Evolutionary conservation across 2,113 vertebrate genomes (phyloP).

Genomic region (Accipiter cooperii): DNA sequence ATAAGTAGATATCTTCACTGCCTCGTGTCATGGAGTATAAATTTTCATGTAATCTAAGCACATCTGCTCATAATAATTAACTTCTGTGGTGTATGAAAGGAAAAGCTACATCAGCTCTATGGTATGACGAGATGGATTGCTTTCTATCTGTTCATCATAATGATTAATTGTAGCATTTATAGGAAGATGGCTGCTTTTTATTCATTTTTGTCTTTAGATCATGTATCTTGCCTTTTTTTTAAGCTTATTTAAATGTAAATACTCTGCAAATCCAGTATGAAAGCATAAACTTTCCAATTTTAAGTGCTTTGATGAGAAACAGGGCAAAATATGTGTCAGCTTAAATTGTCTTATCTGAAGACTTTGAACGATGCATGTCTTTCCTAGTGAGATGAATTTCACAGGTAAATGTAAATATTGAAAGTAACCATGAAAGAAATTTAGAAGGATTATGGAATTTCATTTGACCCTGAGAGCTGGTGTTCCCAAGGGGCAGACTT

Average conservation of each 20-base stretch:
- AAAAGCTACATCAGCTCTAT: slow-evolving; percentile 65
- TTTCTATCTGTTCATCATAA: slow-evolving; percentile 68
- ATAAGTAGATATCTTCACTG: slow-evolving; percentile 39
- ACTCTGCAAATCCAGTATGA: not conserved
- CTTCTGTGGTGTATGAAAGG: slow-evolving; percentile 58
- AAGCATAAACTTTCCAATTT: slow-evolving; percentile 30
- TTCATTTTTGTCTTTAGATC: slow-evolving; percentile 40
- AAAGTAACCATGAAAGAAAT: slow-evolving; percentile 18
- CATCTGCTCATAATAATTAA: slow-evolving; percentile 75
- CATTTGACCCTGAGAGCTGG: slow-evolving; percentile 19
- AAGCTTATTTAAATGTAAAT: slow-evolving; percentile 58
- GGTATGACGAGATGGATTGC: slow-evolving; percentile 33
- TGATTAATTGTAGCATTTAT: slow-evolving; percentile 69
- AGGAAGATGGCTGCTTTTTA: slow-evolving; percentile 61
- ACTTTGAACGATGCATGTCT: not conserved
- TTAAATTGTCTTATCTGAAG: slow-evolving; percentile 26
- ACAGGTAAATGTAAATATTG: slow-evolving; percentile 46
- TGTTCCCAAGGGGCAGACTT: not conserved
- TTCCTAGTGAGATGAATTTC: slow-evolving; percentile 46
- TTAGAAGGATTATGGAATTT: slow-evolving; percentile 52
- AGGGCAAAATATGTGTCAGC: not conserved
- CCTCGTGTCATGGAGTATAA: slow-evolving; percentile 56
- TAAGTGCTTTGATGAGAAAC: slow-evolving; percentile 30
- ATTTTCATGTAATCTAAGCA: slow-evolving; percentile 69
- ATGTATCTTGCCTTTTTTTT: not conserved